Evolutionary conservation across 2,888 invertebrate genomes (phyloP), one percentile per base, ranked within the genome.

Genomic region (Hirtodrosophila confusa): DNA sequence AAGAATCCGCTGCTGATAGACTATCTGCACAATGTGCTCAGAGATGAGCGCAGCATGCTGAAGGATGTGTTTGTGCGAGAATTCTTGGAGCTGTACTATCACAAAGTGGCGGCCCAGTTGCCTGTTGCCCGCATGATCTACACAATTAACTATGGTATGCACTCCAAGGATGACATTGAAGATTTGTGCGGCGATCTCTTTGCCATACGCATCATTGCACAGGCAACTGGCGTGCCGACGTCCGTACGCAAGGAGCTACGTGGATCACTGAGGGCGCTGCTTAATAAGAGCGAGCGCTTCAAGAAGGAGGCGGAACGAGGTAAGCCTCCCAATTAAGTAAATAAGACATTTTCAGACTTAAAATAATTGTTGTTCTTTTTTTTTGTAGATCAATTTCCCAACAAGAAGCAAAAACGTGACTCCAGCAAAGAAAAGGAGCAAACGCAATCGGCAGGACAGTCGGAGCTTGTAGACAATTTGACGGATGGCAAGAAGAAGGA

Each of bases 31-130:
- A 95, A 97, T n/a, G 94, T 98, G 23, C 92, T 98, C 45, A 92
- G 97, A 54, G 97, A 98, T 90, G 98, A 98, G 91, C 93, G 98
- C 75, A 94, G 95, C 62, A 97, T 97, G 9, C 93, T 98, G 8
- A 97, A 95, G 73, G 96, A 97, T 86, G 95, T 95, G 54, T 94
- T 95, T 84, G 96, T 98, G 83, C 96, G 96, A 90, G 96, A 96
- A 89, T 98, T 98, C 91, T 93, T 98, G 90, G 95, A 95, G 84
- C 95, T 96, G 67, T 97, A 97, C 90, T 97, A 98, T 90, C 97
- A 97, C 0, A 97, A 97, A 94, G 90, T 91, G 33, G 90, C 91
- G 47, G 80, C 90, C 6, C 90, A 90, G 65, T 69, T 92, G 51
- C 91, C 91, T 7, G 91, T 92, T 50, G 90, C 91, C 3, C 91